phyloP scores from a whole-genome alignment of 2,797 vertebrate species.

The Sebastes jordani region DNA sequence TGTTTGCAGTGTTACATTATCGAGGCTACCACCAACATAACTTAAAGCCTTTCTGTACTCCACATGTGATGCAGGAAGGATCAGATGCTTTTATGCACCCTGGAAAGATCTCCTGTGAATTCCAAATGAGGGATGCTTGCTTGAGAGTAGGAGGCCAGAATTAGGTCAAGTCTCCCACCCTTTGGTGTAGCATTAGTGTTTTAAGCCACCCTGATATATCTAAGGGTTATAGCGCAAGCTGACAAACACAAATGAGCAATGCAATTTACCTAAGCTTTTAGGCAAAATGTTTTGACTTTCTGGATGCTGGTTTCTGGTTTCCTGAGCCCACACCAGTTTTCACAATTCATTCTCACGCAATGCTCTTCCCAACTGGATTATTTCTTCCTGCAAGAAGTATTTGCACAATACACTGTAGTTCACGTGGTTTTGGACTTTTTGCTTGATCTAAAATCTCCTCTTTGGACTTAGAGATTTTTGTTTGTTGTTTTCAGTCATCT shows the following conservation, averaged over 20 bases:
- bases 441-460: slow-evolving; percentile 34
- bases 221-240: slow-evolving; percentile 41
- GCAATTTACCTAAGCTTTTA: not conserved
- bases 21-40: not conserved
- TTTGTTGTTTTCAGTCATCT: slow-evolving; percentile 3
- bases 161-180: slow-evolving; percentile 73
- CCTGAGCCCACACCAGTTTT: not conserved
- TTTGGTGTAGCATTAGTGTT: slow-evolving; percentile 58
- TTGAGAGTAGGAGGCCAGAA: slow-evolving; percentile 54
- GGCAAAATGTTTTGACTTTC: slow-evolving; percentile 20
- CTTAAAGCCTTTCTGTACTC: not conserved
- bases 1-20: not conserved
- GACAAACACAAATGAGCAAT: slow-evolving; percentile 42
- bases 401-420: slow-evolving; percentile 29
- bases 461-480: not conserved
- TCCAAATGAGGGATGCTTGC: slow-evolving; percentile 49
- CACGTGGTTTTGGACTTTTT: slow-evolving; percentile 29
- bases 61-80: slow-evolving; percentile 15
- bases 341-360: not conserved
- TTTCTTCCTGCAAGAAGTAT: slow-evolving; percentile 13
- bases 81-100: slow-evolving; percentile 37
- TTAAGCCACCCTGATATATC: slow-evolving; percentile 58
- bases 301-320: not conserved
- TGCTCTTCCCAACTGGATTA: not conserved
- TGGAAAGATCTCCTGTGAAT: slow-evolving; percentile 59